Evolutionary conservation across 2,888 invertebrate genomes (phyloP).

Genomic region (Leucophora obtusa): DNA sequence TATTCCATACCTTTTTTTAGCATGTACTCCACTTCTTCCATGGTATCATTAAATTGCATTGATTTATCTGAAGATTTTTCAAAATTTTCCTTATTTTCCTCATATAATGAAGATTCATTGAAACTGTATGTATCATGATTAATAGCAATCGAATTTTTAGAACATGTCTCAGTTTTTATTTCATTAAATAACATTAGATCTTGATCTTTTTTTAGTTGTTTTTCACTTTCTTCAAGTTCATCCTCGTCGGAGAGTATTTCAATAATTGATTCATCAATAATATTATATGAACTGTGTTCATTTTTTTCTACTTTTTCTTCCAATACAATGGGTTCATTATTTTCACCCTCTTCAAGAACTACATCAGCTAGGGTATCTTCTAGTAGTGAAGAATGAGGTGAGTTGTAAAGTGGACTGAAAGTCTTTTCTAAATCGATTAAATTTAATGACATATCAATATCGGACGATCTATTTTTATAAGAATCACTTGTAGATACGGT

Average conservation of each 20-base stretch:
- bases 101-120: conserved; percentile 2
- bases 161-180: conserved; percentile 43
- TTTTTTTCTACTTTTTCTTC: too few species aligned
- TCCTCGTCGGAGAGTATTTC: conserved; percentile 68
- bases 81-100: conserved; percentile 69
- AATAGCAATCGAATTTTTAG: conserved; percentile 4
- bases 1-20: conserved; percentile 76
- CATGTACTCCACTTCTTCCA: conserved; percentile 79
- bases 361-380: conserved; percentile 8
- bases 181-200: not conserved
- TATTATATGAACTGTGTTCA: not conserved
- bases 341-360: not conserved
- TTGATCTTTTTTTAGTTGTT: not conserved
- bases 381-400: conserved; percentile 25
- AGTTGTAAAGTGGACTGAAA: conserved; percentile 35
- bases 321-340: not conserved
- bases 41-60: conserved; percentile 77
- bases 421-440: conserved; percentile 70
- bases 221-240: conserved; percentile 21
- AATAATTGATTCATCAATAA: conserved; percentile 68
- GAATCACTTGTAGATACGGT: not conserved
- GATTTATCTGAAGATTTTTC: conserved; percentile 64
- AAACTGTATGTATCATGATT: conserved; percentile 26
- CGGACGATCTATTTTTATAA: conserved; percentile 43
- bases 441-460: conserved; percentile 60